Base-by-base conservation (phyloP, 2,888 invertebrate species). In the Serripes groenlandicus region DNA sequence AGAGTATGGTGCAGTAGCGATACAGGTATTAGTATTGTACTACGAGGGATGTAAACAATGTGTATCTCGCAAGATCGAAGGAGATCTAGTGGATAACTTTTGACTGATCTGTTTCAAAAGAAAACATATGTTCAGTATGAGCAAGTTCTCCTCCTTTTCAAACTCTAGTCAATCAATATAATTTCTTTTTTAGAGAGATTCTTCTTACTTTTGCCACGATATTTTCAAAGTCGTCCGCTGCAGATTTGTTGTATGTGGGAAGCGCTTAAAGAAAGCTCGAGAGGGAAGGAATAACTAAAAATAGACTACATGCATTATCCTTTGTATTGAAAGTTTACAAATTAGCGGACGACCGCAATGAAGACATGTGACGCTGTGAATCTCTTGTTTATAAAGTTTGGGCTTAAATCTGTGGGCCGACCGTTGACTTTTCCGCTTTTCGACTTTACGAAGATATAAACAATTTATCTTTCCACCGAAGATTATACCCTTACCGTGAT, bases 301-400 rank as follows among this genome's bases (percentile, higher is more conserved):
- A n/a, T n/a, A n/a, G n/a, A n/a, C n/a, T n/a, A n/a, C 49, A 28
- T 11, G 34, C 30, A 3, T 9, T 62, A 34, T 62, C 62, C 21
- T 21, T n/a, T 62, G 4, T 30, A 34, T 62, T 42, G 42, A 42
- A 21, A 18, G 37, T 66, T 66, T 42, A 23, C 26, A 42, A 62
- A 18, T 1, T 9, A 28, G 28, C 3, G 60, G 18, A 28, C 5
- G 60, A 28, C 60, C n/a, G 5, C 18, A n/a, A 2, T 21, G 42
- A 28, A 66, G 66, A 66, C 66, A 28, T 69, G 52, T 69, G 74
- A 73, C 74, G 73, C 7, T 42, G 21, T 74, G 68, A 74, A 68
- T 32, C 74, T 66, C 28, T 18, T 85, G 81, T 85, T 78, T 85
- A 74, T 72, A 85, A 85, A 85, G 81, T 81, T 70, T 49, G 23